Evolutionary conservation across 2,888 invertebrate species (phyloP), one percentile per base, ranked within the genome.

Genomic region (Watsonalla binaria): DNA sequence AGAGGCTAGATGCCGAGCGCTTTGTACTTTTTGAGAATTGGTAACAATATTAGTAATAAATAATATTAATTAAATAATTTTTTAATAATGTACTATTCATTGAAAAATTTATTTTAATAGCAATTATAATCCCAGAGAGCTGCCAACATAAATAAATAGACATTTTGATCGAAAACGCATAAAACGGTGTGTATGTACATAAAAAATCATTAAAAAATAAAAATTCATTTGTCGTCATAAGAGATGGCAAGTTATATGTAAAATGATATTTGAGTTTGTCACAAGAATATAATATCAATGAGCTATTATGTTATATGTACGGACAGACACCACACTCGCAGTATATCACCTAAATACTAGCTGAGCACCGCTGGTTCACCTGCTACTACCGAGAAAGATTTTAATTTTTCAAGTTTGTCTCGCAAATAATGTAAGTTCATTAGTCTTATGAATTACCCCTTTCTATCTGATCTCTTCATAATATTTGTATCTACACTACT

Each of bases 21-120:
- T 46, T 65, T 65, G 66, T 63, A 67, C 65, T 65, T 62, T 13
- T 51, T 13, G 42, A 42, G 0, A 1, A 2, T 42, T 39, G 13
- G 34, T 39, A 46, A 51, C 45, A 45, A 13, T 11, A 13, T 47
- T 1, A 11, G 6, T 1, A 42, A 42, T 11, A 11, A 42, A 11
- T 5, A 42, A 6, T 42, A 0, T 0, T 11, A 49, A 39, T 14
- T 37, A n/a, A n/a, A n/a, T n/a, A n/a, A n/a, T 37, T 8, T 37
- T 49, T 6, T 49, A 9, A 49, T 14, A 37, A 37, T 49, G 49
- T 49, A 49, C 49, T 49, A 6, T 39, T 7, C 15, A 13, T 48
- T 48, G 2, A 1, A 35, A 14, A 15, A 37, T 15, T 5, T 14
- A 42, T 11, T 5, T 39, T 37, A 13, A 11, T 14, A 35, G 7